A percentile compares a stretch with the other conserved stretches of the same genome.
phyloP scores from a whole-genome alignment of 2,888 invertebrate species.

The Lampropteryx suffumata region DNA sequence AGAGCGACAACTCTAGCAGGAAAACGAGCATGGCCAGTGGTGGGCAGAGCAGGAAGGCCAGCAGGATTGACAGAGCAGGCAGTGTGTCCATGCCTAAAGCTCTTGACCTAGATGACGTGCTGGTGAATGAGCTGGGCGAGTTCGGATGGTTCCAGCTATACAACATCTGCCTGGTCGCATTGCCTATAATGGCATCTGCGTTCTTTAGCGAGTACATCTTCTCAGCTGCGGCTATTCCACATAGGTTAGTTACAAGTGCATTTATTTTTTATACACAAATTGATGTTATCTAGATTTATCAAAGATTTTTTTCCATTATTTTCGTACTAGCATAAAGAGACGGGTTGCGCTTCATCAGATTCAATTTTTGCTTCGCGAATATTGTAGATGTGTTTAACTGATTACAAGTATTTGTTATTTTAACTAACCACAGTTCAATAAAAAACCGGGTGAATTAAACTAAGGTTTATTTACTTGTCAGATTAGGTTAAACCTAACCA shows the following conservation, averaged over 20 bases:
- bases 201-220: slow-evolving; percentile 87
- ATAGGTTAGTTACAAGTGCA: slow-evolving; percentile 83
- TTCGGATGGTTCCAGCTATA: slow-evolving; percentile 85
- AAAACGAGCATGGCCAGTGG: slow-evolving; percentile 22
- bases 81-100: slow-evolving; percentile 36
- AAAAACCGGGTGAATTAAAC: no score
- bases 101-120: slow-evolving; percentile 74
- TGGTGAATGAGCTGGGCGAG: slow-evolving; percentile 82
- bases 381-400: no score
- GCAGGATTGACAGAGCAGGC: slow-evolving; percentile 22
- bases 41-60: neutral
- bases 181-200: slow-evolving; percentile 86
- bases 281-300: no score
- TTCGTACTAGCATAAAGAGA: no score
- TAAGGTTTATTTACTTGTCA: no score
- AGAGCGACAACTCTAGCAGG: slow-evolving; percentile 5
- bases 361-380: no score
- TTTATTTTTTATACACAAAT: no score
- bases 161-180: slow-evolving; percentile 82
- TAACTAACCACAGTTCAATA: no score
- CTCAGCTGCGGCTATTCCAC: slow-evolving; percentile 85
- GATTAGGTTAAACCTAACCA: no score
- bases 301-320: no score
- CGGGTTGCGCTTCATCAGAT: no score
- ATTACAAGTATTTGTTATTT: no score